Percentiles rank a stretch among this genome's conserved stretches.
Conservation (phyloP, 2,113 vertebrate genomes). For the Muntiacus muntjak region DNA sequence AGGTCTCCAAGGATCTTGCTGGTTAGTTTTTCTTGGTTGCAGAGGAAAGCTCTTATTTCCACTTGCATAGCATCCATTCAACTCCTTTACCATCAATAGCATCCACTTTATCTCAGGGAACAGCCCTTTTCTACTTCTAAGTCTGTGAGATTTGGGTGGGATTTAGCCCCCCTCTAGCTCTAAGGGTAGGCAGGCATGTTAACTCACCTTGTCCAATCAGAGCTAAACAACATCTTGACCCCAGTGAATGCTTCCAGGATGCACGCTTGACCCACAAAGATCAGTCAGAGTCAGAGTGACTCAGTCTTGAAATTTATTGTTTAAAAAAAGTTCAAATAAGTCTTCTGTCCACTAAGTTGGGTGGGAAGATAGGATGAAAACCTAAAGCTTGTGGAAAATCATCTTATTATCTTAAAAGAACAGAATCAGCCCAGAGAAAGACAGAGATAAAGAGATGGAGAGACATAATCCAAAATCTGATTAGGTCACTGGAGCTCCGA, state of each 20-base stretch:
- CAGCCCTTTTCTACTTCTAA: neutral
- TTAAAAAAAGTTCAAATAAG: neutral
- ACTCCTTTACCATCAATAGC: neutral
- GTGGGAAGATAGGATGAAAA: neutral
- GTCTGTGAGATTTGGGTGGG: neutral
- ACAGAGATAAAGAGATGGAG: neutral
- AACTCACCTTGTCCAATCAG: neutral
- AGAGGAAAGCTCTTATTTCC: neutral
- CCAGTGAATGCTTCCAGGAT: neutral
- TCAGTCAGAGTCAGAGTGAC: neutral
- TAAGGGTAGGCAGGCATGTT: neutral
- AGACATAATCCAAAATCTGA: neutral
- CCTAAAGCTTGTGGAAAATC: neutral
- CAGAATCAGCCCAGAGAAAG: neutral
- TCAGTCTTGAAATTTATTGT: neutral
- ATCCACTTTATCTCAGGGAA: neutral
- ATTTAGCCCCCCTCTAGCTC: neutral
- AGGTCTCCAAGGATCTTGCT: neutral
- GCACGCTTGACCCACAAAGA: neutral
- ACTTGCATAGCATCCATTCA: neutral
- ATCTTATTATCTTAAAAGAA: neutral
- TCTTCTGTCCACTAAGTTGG: neutral
- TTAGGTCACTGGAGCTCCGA: neutral
- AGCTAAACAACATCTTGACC: neutral
- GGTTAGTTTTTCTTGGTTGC: neutral